These are phyloP conservation scores for Eupithecia inturbata DNA, from an alignment of 2,888 invertebrate species.

Conservation along the genomic window DNA sequence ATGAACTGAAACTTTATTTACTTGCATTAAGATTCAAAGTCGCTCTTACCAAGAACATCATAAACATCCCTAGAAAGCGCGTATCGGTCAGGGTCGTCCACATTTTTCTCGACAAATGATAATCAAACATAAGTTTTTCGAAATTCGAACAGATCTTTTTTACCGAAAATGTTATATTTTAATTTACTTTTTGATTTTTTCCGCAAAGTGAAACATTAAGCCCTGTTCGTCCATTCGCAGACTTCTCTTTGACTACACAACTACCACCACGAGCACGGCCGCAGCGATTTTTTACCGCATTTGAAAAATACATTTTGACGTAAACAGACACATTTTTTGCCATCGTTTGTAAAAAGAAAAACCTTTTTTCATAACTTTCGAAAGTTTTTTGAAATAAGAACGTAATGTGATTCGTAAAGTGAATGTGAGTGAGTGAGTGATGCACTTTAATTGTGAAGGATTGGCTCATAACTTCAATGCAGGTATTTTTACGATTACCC, in stretches of 20 bases:
- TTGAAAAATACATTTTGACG: constrained; percentile 83
- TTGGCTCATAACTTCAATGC: constrained; percentile 66
- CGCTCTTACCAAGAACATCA: background rate
- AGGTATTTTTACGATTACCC: constrained; percentile 58
- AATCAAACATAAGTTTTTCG: background rate
- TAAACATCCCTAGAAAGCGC: background rate
- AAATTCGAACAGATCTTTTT: background rate
- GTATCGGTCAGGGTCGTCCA: background rate
- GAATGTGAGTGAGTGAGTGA: constrained; percentile 52
- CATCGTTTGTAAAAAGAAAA: constrained; percentile 47
- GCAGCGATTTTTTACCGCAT: constrained; percentile 81
- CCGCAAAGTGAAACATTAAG: constrained; percentile 22
- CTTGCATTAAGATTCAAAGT: background rate
- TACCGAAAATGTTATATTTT: background rate
- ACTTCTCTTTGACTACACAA: constrained; percentile 35
- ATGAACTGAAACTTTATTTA: constrained; percentile 4
- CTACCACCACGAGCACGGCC: constrained; percentile 66
- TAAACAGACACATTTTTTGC: constrained; percentile 78
- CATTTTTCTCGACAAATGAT: background rate
- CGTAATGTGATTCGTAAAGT: constrained; percentile 12
- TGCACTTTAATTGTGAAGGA: constrained; percentile 56
- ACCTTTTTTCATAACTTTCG: background rate
- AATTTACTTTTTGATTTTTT: background rate
- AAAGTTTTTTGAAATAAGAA: background rate
- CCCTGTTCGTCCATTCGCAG: constrained; percentile 19